Base-by-base conservation (phyloP, 2,113 vertebrate species). In the Nanorana parkeri region DNA sequence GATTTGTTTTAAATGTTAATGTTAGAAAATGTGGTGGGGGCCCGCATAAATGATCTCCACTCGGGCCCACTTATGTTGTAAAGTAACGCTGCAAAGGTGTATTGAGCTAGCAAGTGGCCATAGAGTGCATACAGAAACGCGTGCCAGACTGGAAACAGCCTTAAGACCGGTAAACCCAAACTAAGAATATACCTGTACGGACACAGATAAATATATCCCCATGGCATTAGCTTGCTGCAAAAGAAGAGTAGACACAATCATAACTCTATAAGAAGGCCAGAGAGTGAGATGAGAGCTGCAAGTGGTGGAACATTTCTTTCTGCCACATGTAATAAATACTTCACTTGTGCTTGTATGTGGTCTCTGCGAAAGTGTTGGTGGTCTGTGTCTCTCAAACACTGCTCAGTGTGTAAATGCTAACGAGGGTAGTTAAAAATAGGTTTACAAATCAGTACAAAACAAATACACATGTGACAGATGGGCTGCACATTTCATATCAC, bases 401-500 rank as follows among this genome's bases (percentile, higher is more conserved):
- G 85, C 84, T 87, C 86, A 83, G 80, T 68, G 72, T 83, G 61
- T 73, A 74, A 74, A 75, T 74, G 69, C 80, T 81, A 75, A 81
- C 47, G 21, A 81, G 51, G 17, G 60, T 23, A 21, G 80, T 74
- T 67, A 81, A 81, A 77, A 83, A 87, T 83, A 86, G 85, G 63
- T 67, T 84, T 83, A 68, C 75, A 54, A 61, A 55, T 77, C 23
- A 55, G 28, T 84, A 84, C 51, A 84, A 87, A 41, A 83, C 86
- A 89, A 81, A 77, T 17, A 80, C 68, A 88, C 83, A 73, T 86
- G 52, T 84, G 84, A 86, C 87, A 91, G 86, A 88, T 91, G 88
- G 86, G 58, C 75, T 80, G 80, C 80, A 91, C 80, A 89, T 90
- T 91, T 86, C 66, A 84, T 54, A 65, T 68, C 29, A 66, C 23